phyloP scores from a whole-genome alignment of 2,888 invertebrate species.

The Drosophila kanekoi region DNA sequence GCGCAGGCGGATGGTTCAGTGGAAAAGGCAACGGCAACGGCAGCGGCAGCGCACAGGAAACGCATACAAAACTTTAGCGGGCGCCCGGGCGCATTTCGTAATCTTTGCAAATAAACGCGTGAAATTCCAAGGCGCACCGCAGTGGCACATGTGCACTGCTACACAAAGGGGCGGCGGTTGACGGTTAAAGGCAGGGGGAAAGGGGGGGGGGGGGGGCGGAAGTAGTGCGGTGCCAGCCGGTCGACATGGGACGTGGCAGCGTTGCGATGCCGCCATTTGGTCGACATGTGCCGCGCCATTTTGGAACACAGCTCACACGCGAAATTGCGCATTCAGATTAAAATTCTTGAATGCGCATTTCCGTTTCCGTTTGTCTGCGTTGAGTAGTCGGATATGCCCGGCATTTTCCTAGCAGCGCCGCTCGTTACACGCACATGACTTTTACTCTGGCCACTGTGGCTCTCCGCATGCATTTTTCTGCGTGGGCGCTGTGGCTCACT shows the following conservation, averaged over 20 bases:
- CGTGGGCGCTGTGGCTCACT: constrained; percentile 5
- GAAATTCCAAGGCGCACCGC: constrained; percentile 79
- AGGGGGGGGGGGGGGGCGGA: constrained; percentile 3
- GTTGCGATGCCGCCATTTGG: constrained; percentile 54
- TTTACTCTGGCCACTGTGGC: constrained; percentile 22
- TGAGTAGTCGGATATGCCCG: constrained; percentile 59
- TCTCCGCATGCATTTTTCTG: not conserved
- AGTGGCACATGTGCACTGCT: constrained; percentile 65
- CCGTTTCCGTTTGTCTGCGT: constrained; percentile 63
- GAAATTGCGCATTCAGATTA: constrained; percentile 80
- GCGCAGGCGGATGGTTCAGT: not conserved
- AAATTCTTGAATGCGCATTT: constrained; percentile 81
- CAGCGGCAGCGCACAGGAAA: constrained; percentile 56
- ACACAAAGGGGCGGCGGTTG: constrained; percentile 25
- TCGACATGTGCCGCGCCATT: constrained; percentile 74
- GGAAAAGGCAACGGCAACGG: constrained; percentile 41
- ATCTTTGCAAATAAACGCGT: constrained; percentile 80
- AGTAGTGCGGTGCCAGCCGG: constrained; percentile 23
- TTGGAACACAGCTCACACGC: constrained; percentile 79
- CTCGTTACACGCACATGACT: constrained; percentile 55
- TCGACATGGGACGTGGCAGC: constrained; percentile 37
- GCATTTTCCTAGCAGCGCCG: constrained; percentile 52
- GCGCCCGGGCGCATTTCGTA: constrained; percentile 66
- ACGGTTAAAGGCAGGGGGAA: not conserved
- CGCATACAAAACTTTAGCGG: constrained; percentile 70